A percentile compares a stretch with the other conserved stretches of the same genome.
phyloP scores from a whole-genome alignment of 1,140 invertebrate species.

The Bombus cullumanus region DNA sequence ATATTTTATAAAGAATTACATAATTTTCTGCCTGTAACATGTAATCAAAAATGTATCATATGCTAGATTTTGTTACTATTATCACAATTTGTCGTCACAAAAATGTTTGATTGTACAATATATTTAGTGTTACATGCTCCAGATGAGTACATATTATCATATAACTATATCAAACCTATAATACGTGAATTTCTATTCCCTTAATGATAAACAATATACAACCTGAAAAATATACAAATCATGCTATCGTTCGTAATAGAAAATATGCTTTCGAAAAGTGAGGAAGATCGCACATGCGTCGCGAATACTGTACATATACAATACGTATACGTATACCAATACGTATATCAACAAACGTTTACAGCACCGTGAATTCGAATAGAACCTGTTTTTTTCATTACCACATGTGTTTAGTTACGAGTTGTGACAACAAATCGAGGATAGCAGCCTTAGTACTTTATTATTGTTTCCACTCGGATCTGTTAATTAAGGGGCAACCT shows the following conservation, averaged over 20 bases:
- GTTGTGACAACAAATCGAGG: slow-evolving; percentile 17
- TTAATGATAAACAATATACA: neutral
- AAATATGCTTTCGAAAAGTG: neutral
- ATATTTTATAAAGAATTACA: neutral
- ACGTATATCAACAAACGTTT: neutral
- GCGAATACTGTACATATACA: neutral
- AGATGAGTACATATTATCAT: neutral
- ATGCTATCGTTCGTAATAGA: neutral
- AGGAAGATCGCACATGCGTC: neutral
- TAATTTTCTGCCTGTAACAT: neutral
- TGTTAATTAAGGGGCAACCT: slow-evolving; percentile 50
- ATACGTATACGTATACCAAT: neutral
- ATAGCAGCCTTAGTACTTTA: slow-evolving; percentile 40
- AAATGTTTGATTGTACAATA: neutral
- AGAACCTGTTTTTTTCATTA: neutral
- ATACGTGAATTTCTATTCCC: neutral
- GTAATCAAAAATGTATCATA: neutral
- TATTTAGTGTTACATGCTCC: neutral
- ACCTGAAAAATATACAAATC: neutral
- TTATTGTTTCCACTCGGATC: slow-evolving; percentile 57
- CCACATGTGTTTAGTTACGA: slow-evolving; percentile 3
- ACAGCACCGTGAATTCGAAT: neutral
- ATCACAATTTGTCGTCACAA: neutral
- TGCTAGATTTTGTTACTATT: neutral
- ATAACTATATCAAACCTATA: neutral